Conservation (phyloP, 2,888 invertebrate genomes). For the Acanthosepion lycidas region DNA sequence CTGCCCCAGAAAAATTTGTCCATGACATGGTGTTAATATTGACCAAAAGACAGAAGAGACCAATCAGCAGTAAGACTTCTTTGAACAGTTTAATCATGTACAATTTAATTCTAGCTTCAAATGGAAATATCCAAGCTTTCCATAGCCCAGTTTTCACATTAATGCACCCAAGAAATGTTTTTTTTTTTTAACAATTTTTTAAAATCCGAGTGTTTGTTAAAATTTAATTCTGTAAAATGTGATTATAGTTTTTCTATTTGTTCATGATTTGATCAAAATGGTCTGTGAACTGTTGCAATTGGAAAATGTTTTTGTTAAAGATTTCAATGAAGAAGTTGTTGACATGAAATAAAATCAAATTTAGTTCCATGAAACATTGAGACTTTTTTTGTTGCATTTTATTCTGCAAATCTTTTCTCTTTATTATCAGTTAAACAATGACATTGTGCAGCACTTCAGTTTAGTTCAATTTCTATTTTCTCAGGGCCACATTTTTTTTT, state of each 20-base stretch:
- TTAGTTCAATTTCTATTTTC: too few relatives aligned
- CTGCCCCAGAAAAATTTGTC: background rate
- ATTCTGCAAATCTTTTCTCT: background rate
- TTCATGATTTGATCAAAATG: background rate
- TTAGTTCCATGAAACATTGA: background rate
- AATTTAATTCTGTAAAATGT: background rate
- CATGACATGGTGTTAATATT: background rate
- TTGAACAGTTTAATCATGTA: too few relatives aligned
- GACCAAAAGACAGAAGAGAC: background rate
- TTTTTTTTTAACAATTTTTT: background rate
- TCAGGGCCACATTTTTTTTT: too few relatives aligned
- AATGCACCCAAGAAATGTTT: background rate
- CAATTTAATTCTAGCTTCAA: too few relatives aligned
- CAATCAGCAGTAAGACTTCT: too few relatives aligned
- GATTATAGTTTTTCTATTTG: slow-evolving; percentile 33
- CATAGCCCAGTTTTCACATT: background rate
- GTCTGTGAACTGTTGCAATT: too few relatives aligned
- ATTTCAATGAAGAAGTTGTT: slow-evolving; percentile 13
- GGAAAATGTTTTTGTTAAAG: background rate
- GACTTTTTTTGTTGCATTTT: background rate
- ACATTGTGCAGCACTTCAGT: too few relatives aligned
- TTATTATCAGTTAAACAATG: too few relatives aligned
- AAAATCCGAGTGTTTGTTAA: background rate
- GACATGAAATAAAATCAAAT: background rate
- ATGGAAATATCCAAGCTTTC: too few relatives aligned